Evolutionary conservation across 2,113 vertebrate species (phyloP).

Genomic region (Columbina picui): DNA sequence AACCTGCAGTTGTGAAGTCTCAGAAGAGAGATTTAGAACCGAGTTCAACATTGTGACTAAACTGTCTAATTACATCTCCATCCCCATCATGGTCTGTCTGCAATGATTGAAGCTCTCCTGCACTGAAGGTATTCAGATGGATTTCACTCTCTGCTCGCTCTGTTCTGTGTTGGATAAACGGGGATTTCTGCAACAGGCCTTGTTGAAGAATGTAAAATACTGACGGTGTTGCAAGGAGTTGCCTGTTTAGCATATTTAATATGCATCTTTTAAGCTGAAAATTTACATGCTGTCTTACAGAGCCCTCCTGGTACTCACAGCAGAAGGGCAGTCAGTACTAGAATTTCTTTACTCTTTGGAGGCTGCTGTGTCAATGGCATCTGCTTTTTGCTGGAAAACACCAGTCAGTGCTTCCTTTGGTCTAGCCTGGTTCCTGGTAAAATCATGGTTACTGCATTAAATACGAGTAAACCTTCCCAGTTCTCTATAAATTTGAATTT

Average conservation of each 20-base stretch:
- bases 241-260: background rate
- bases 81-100: background rate
- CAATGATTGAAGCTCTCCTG: background rate
- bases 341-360: background rate
- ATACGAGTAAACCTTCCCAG: background rate
- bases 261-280: background rate
- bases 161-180: background rate
- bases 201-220: background rate
- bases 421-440: conserved; percentile 29
- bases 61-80: rapidly evolving
- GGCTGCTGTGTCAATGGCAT: background rate
- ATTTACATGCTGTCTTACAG: background rate
- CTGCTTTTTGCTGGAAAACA: background rate
- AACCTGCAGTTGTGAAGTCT: background rate
- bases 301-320: background rate
- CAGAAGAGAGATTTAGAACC: background rate
- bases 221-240: background rate
- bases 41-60: rapidly evolving
- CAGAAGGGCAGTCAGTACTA: background rate
- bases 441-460: conserved; percentile 5
- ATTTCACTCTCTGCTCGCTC: background rate
- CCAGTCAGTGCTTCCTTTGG: conserved; percentile 3
- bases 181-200: background rate
- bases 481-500: background rate
- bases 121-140: background rate